Evolutionary conservation across 2,797 vertebrate genomes (phyloP), one percentile per base, ranked within the genome.

Genomic region (Cyprinella venusta): DNA sequence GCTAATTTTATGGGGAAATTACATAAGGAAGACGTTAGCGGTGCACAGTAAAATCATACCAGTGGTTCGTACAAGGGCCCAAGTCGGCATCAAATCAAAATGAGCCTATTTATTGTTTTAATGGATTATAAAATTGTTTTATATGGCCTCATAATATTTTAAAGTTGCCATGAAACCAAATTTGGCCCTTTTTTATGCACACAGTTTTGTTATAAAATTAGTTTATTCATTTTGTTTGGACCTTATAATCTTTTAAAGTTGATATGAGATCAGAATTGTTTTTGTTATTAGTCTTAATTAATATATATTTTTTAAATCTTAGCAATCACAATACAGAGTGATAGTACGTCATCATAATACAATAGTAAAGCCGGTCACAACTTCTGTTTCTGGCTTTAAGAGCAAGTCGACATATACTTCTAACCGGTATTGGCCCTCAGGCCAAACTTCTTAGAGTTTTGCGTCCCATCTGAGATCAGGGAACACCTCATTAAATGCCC

Each of bases 391-490:
- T 13, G 59, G 26, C 59, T 63, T 63, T 15, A 26, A 30, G 59
- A 63, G 12, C 5, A 24, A 59, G 30, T 33, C 30, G 30, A 33
- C 3, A 30, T 30, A 30, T 30, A 30, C 26, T 36, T 74, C 8
- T 52, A 74, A 50, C 10, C 19, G 42, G 15, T 30, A 48, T 16
- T 15, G n/a, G 4, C 38, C 6, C n/a, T 69, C 24, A 3, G 16
- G 52, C 16, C 24, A 52, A 52, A 18, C 1, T 5, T 48, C 4
- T 50, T 50, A 6, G 19, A 59, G 59, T 30, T 63, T 16, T 16
- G 24, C 59, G 2, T 79, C 48, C 50, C 21, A 52, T 67, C 7
- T 89, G 82, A 89, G 81, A 77, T 88, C 77, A 87, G 76, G 50
- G 69, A 59, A 63, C 61, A 5, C 7, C 61, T 15, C 72, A 70